phyloP scores from a whole-genome alignment of 2,113 vertebrate genomes.

The Syngnathus typhle region DNA sequence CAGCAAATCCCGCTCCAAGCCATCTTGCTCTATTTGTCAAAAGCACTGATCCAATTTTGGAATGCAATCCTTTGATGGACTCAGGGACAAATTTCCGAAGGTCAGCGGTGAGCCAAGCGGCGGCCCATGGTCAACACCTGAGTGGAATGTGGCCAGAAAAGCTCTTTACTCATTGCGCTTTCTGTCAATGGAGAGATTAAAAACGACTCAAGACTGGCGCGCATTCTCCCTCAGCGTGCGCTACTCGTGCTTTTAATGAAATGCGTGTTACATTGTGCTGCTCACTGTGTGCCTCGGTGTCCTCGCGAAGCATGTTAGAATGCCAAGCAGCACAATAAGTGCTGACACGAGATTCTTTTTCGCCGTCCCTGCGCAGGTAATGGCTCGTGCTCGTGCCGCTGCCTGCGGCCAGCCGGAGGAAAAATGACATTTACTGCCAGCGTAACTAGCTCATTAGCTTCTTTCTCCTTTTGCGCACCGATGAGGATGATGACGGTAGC shows the following conservation, averaged over 20 bases:
- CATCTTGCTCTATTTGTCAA: conserved; percentile 21
- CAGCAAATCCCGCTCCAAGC: background rate
- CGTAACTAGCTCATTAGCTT: conserved; percentile 68
- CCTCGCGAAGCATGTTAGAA: conserved; percentile 7
- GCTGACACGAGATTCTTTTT: conserved; percentile 44
- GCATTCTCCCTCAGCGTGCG: conserved; percentile 28
- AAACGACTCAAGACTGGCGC: conserved; percentile 36
- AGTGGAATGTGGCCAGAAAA: conserved; percentile 67
- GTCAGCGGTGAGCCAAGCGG: conserved; percentile 53
- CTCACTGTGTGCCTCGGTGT: background rate
- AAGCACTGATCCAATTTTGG: conserved; percentile 41
- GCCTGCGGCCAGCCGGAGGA: conserved; percentile 54
- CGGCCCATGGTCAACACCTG: conserved; percentile 46
- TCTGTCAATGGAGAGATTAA: conserved; percentile 67
- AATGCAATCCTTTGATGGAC: conserved; percentile 49
- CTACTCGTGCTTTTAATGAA: conserved; percentile 41
- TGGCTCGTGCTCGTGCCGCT: conserved; percentile 50
- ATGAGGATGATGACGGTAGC: conserved; percentile 39
- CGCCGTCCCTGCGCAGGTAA: conserved; percentile 49
- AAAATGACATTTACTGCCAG: conserved; percentile 67
- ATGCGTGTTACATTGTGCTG: conserved; percentile 25
- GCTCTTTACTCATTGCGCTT: conserved; percentile 65
- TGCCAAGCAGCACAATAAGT: conserved; percentile 27
- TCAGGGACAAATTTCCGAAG: conserved; percentile 45
- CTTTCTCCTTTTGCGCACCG: conserved; percentile 36